Evolutionary conservation across 2,888 invertebrate genomes (phyloP), one percentile per base, ranked within the genome.

Genomic region (Mystacides longicornis): DNA sequence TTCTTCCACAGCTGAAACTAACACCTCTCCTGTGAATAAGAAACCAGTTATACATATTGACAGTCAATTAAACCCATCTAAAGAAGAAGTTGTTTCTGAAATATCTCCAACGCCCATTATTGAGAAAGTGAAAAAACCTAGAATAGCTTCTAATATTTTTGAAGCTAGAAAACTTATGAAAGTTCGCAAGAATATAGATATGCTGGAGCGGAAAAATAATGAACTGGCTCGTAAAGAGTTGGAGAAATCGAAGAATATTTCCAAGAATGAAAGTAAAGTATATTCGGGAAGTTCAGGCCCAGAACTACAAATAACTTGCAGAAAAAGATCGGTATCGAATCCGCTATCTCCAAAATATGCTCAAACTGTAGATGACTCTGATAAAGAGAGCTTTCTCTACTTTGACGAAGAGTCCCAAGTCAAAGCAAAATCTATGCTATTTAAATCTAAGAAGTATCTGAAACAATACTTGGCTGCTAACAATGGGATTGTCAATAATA

Each of bases 91-190:
- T 16, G 50, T 46, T 19, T 31, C 48, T 20, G 33, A 18, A n/a
- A 14, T 22, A 1, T 16, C 21, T 7, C 47, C 54, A 20, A 18
- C 20, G 2, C 31, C 22, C 3, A 22, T 20, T 21, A 14, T 7
- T 23, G 52, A 27, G n/a, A 55, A 77, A 14, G 64, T 81, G 23
- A 83, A 81, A 60, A 86, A 86, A 66, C 84, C 83, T 0, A 86
- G 83, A 71, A 81, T 83, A 55, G 85, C 85, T 0, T 81, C 81
- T 1, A 86, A 85, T 67, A 75, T 85, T 45, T 76, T 78, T 62
- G 86, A 86, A 71, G 84, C 85, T 1, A 80, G 77, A 63, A 77
- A 77, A 62, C 68, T 85, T 51, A 83, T 83, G 77, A 84, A 83
- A 68, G 80, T 84, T 66, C 71, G 85, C 4, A 84, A 81, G 60